Evolutionary conservation across 1,140 invertebrate genomes (phyloP).

Genomic region (Chlorops oryzae): DNA sequence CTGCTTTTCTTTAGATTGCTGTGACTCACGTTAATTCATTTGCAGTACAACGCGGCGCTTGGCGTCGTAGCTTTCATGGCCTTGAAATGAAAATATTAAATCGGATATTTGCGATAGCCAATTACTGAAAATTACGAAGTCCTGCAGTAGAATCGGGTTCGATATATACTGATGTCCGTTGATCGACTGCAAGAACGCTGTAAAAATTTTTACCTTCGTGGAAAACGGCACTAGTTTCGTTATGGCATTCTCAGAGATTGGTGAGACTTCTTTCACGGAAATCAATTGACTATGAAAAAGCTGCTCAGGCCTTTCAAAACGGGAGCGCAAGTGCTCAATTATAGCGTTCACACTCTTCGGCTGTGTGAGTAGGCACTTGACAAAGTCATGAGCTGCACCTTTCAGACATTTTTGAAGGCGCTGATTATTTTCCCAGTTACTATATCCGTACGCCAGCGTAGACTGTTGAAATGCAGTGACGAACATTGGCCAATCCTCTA

Average conservation of each 20-base stretch:
- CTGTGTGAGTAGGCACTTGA: background rate
- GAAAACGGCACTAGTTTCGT: constrained; percentile 5
- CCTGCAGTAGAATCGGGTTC: constrained; percentile 5
- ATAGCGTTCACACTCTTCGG: background rate
- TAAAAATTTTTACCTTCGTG: constrained; percentile 3
- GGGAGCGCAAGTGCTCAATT: constrained; percentile 2
- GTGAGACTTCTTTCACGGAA: background rate
- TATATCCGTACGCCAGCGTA: background rate
- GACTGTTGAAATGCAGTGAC: background rate
- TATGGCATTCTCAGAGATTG: constrained; percentile 2
- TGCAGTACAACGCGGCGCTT: background rate
- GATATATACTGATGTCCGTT: background rate
- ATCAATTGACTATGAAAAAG: constrained; percentile 4
- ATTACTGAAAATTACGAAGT: background rate
- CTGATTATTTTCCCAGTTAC: background rate
- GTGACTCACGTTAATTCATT: background rate
- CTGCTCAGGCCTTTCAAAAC: constrained; percentile 1
- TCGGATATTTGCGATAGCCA: background rate
- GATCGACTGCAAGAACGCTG: background rate
- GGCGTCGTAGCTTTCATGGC: background rate
- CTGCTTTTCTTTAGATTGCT: background rate
- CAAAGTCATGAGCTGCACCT: background rate
- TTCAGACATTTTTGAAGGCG: background rate
- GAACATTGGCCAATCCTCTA: no score
- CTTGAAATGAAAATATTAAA: background rate